These are phyloP conservation scores for Polypedilum vanderplanki DNA, from an alignment of 1,140 invertebrate genomes.

Conservation along the genomic window DNA sequence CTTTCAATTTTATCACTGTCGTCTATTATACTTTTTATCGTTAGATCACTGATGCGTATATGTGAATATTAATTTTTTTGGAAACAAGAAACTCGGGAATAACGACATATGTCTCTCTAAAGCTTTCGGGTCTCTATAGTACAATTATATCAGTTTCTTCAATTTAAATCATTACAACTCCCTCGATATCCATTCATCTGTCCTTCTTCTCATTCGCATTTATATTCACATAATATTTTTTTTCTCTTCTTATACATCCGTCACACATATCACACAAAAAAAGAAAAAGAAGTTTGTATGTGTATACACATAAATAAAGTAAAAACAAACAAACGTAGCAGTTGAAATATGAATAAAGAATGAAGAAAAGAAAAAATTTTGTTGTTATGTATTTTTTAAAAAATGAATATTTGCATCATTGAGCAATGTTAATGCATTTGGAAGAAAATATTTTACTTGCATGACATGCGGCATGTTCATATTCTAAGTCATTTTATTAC, in stretches of 20 bases:
- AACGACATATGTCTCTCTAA: too few relatives aligned
- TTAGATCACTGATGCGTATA: too few relatives aligned
- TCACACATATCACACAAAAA: not conserved
- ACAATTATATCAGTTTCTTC: too few relatives aligned
- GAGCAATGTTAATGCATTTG: constrained; percentile 26
- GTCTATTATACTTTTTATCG: not conserved
- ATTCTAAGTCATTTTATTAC: constrained; percentile 23
- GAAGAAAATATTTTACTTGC: constrained; percentile 9
- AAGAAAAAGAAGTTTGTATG: too few relatives aligned
- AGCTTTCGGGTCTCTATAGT: too few relatives aligned
- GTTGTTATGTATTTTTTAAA: not conserved
- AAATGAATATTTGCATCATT: constrained; percentile 23
- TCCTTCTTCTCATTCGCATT: constrained; percentile 1
- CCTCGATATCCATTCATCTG: not conserved
- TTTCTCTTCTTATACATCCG: not conserved
- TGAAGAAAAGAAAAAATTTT: constrained; percentile 3
- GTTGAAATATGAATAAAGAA: not conserved
- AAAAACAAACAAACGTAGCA: not conserved
- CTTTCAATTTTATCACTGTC: constrained; percentile 21
- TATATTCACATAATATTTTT: not conserved
- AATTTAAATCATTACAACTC: too few relatives aligned
- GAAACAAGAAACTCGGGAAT: too few relatives aligned
- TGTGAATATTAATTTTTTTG: too few relatives aligned
- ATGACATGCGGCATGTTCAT: not conserved
- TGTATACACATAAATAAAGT: not conserved